phyloP scores from a whole-genome alignment of 1,140 invertebrate species.

The Tetragnatha versicolor region DNA sequence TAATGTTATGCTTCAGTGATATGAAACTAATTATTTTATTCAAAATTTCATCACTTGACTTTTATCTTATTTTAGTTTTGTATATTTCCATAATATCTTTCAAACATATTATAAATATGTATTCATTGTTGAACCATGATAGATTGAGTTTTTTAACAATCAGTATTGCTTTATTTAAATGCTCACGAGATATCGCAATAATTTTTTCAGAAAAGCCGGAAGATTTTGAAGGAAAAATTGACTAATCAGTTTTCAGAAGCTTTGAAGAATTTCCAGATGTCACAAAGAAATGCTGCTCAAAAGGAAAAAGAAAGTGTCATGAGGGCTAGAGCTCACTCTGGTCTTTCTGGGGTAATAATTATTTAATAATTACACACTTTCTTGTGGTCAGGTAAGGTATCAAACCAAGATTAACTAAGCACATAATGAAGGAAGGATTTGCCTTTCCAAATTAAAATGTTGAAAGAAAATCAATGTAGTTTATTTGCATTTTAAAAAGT shows the following conservation, averaged over 20 bases:
- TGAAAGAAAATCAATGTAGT: neutral
- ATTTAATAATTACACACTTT: neutral
- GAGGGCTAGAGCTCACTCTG: constrained; percentile 65
- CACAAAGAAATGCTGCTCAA: constrained; percentile 79
- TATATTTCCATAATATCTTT: neutral
- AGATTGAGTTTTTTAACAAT: neutral
- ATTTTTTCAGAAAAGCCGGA: too few species aligned
- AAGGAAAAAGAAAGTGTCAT: constrained; percentile 84
- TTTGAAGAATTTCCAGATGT: constrained; percentile 83
- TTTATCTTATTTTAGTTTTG: neutral
- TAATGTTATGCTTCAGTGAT: neutral
- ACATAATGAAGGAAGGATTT: too few species aligned
- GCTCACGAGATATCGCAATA: too few species aligned
- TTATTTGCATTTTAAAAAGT: too few species aligned
- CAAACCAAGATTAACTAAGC: neutral
- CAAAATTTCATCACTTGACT: neutral
- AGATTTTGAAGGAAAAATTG: constrained; percentile 89
- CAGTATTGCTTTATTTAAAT: neutral
- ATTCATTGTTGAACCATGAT: neutral
- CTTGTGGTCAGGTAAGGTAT: neutral
- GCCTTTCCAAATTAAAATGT: too few species aligned
- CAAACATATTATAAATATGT: neutral
- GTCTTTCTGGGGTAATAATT: constrained; percentile 54
- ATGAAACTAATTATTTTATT: neutral
- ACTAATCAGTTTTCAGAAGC: constrained; percentile 92